phyloP scores from a whole-genome alignment of 1,140 invertebrate genomes.

The Cotesia glomerata region DNA sequence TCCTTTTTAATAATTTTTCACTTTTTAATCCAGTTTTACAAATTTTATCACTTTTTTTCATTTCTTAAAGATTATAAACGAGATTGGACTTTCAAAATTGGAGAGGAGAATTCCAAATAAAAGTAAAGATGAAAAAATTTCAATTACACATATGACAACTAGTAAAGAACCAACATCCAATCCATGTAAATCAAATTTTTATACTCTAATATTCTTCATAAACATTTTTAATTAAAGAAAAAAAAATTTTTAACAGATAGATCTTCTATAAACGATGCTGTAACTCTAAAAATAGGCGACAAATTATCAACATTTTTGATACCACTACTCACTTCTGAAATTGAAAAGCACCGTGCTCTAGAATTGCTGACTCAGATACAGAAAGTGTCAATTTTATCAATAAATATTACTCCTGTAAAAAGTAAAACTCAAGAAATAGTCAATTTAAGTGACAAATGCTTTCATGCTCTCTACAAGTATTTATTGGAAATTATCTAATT shows the following conservation, averaged over 20 bases:
- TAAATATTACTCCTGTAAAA: slow-evolving; percentile 48
- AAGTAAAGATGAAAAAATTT: background rate
- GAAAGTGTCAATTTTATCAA: slow-evolving; percentile 52
- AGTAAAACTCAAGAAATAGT: slow-evolving; percentile 28
- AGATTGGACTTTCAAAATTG: background rate
- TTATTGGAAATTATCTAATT: background rate
- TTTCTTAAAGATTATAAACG: background rate
- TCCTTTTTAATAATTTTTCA: too few species aligned
- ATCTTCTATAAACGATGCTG: slow-evolving; percentile 1
- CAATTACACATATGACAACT: background rate
- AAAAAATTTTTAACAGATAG: background rate
- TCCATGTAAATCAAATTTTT: background rate
- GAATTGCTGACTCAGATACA: slow-evolving; percentile 57
- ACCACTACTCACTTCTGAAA: slow-evolving; percentile 37
- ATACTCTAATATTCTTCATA: background rate
- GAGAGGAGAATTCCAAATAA: background rate
- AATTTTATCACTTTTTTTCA: background rate
- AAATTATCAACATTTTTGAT: slow-evolving; percentile 42
- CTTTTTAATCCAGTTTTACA: background rate
- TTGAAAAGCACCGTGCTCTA: slow-evolving; percentile 48
- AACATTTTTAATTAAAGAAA: too few species aligned
- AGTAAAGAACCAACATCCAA: background rate
- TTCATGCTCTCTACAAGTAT: slow-evolving; percentile 35
- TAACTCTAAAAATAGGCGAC: background rate
- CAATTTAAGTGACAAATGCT: slow-evolving; percentile 33